These are phyloP conservation scores for Scaptomyza reducta DNA, from an alignment of 2,888 invertebrate genomes.

Conservation along the genomic window DNA sequence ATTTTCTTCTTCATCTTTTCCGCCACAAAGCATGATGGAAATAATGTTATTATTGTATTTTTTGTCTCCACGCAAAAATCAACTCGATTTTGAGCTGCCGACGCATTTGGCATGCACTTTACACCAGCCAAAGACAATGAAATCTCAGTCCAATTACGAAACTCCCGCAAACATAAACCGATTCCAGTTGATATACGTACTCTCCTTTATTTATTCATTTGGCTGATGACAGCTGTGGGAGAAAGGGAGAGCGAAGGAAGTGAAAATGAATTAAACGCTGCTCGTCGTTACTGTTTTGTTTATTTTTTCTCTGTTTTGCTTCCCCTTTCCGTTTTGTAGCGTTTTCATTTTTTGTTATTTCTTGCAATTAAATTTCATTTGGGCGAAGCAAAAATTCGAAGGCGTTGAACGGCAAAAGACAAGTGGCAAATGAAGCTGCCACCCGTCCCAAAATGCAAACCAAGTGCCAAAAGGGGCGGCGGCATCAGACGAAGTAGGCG, in stretches of 20 bases:
- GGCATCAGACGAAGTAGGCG: background rate
- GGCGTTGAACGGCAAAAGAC: constrained; percentile 30
- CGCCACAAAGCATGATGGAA: background rate
- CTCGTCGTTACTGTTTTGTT: constrained; percentile 13
- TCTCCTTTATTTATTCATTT: constrained; percentile 53
- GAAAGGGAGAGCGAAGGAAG: constrained; percentile 14
- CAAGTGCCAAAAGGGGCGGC: constrained; percentile 13
- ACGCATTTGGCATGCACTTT: constrained; percentile 28
- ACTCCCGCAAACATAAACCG: constrained; percentile 40
- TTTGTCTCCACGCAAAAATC: constrained; percentile 1
- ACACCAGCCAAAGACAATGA: constrained; percentile 21
- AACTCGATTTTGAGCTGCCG: constrained; percentile 16
- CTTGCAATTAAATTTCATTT: constrained; percentile 73
- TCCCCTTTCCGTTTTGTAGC: background rate
- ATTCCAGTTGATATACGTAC: constrained; percentile 32
- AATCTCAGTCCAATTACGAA: constrained; percentile 55
- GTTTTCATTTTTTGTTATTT: constrained; percentile 51
- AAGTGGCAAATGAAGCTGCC: constrained; percentile 24
- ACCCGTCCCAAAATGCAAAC: constrained; percentile 8
- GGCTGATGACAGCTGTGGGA: constrained; percentile 42
- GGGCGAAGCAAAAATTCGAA: constrained; percentile 38
- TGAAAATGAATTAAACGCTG: constrained; percentile 55
- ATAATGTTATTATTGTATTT: background rate
- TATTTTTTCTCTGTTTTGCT: constrained; percentile 16
- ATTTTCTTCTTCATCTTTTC: too few species aligned